A percentile compares a stretch with the other conserved stretches of the same genome.
Conservation (phyloP, 1,140 invertebrate species). For the Drosophila ficusphila region DNA sequence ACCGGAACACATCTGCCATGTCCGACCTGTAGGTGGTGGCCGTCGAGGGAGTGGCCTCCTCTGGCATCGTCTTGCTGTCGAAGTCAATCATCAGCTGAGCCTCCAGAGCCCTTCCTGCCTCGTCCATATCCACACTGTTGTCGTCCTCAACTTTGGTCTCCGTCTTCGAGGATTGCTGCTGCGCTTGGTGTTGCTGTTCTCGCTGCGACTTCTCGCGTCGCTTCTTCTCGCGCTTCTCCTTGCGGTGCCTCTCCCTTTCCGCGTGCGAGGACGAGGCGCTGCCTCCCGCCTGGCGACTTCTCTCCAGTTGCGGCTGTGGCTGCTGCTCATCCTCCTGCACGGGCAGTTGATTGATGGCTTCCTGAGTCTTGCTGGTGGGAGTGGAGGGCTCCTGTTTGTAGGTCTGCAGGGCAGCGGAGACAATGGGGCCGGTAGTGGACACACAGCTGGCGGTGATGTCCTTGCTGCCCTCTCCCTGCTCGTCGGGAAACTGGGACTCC, state of each 20-base stretch:
- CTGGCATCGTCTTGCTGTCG: slow-evolving; percentile 75
- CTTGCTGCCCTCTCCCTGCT: slow-evolving; percentile 33
- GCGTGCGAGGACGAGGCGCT: slow-evolving; percentile 39
- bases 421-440: slow-evolving; percentile 68
- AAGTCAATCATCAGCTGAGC: slow-evolving; percentile 89
- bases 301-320: slow-evolving; percentile 31
- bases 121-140: slow-evolving; percentile 91
- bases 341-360: slow-evolving; percentile 2
- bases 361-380: slow-evolving; percentile 51
- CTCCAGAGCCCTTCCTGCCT: slow-evolving; percentile 91
- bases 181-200: slow-evolving; percentile 62
- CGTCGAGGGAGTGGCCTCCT: slow-evolving; percentile 78
- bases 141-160: slow-evolving; percentile 86
- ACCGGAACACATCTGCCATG: slow-evolving; percentile 83
- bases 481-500: slow-evolving; percentile 76
- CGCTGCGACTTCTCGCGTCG: slow-evolving; percentile 85
- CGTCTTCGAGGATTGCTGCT: slow-evolving; percentile 63
- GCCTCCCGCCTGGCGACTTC: slow-evolving; percentile 19
- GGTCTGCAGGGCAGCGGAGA: slow-evolving; percentile 77
- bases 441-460: slow-evolving; percentile 32
- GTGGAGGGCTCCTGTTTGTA: slow-evolving; percentile 74
- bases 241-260: slow-evolving; percentile 82
- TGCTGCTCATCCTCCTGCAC: slow-evolving; percentile 36
- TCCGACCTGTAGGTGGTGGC: slow-evolving; percentile 79
- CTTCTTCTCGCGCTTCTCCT: slow-evolving; percentile 89